Conservation (phyloP, 1,140 invertebrate species). For the Drosophila nasuta region DNA sequence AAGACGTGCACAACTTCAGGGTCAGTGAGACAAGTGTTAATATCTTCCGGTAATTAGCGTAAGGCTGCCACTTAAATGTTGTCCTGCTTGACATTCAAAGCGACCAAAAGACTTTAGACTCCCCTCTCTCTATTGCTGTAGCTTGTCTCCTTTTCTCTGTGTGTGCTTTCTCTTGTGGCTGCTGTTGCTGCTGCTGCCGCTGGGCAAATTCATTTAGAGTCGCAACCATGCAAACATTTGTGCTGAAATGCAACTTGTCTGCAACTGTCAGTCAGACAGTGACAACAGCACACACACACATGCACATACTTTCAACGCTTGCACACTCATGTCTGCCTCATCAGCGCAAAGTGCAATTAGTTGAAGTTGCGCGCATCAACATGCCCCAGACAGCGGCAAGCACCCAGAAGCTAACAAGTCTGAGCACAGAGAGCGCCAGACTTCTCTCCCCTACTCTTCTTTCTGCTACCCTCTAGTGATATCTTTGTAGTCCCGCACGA, state of each 20-base stretch:
- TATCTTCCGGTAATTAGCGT: constrained; percentile 80
- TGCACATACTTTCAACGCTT: neutral
- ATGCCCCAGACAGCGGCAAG: constrained; percentile 59
- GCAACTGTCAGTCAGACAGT: constrained; percentile 78
- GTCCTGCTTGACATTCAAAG: constrained; percentile 77
- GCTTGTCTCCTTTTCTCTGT: constrained; percentile 29
- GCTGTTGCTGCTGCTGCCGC: constrained; percentile 27
- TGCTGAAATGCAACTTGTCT: constrained; percentile 82
- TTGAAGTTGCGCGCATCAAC: constrained; percentile 78
- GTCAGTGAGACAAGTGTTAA: constrained; percentile 75
- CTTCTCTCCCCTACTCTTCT: neutral
- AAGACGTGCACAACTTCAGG: constrained; percentile 34
- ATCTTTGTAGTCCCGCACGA: constrained; percentile 40
- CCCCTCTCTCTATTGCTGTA: neutral
- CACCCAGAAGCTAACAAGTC: constrained; percentile 77
- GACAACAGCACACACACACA: constrained; percentile 29
- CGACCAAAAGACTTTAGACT: constrained; percentile 44
- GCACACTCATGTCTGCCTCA: constrained; percentile 72
- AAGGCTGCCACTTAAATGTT: constrained; percentile 70
- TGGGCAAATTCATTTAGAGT: constrained; percentile 77
- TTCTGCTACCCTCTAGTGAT: neutral
- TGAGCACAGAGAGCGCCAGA: constrained; percentile 13
- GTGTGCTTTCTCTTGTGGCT: neutral
- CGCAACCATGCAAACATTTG: constrained; percentile 80
- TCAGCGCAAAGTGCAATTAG: constrained; percentile 83